These are phyloP conservation scores for Xenentodon cancila DNA, from an alignment of 2,797 vertebrate species.

Conservation along the genomic window DNA sequence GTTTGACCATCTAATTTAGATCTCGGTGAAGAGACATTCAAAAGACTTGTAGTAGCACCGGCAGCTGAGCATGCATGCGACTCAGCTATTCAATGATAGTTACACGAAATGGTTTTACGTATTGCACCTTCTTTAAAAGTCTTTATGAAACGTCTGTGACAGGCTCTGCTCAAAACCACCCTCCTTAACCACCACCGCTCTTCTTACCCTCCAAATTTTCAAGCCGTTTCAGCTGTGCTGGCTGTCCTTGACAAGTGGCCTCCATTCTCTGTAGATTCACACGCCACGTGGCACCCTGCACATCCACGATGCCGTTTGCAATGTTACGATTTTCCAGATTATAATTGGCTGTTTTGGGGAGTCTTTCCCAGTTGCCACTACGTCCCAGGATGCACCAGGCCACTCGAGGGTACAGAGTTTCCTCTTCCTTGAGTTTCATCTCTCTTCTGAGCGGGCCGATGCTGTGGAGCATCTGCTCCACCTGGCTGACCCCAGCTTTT, in stretches of 20 bases:
- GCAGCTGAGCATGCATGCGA: too few relatives aligned
- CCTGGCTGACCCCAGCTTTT: constrained; percentile 55
- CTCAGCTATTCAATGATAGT: too few relatives aligned
- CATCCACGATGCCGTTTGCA: constrained; percentile 46
- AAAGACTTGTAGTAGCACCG: too few relatives aligned
- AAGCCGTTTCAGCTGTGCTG: constrained; percentile 57
- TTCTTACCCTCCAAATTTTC: constrained; percentile 57
- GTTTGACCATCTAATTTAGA: neutral
- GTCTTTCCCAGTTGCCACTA: constrained; percentile 56
- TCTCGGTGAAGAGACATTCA: too few relatives aligned
- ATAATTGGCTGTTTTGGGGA: constrained; percentile 62
- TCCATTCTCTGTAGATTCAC: constrained; percentile 40
- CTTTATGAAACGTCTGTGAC: too few relatives aligned
- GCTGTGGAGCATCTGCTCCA: constrained; percentile 13
- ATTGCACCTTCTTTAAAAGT: too few relatives aligned
- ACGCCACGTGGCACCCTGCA: constrained; percentile 33
- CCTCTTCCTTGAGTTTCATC: constrained; percentile 47
- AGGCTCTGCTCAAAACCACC: too few relatives aligned
- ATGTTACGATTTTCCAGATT: constrained; percentile 47
- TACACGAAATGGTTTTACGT: too few relatives aligned
- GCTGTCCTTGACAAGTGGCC: neutral
- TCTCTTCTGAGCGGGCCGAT: constrained; percentile 17
- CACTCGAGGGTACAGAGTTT: constrained; percentile 38
- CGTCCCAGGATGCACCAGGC: constrained; percentile 67
- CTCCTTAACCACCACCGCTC: neutral